Conservation (phyloP, 2,113 vertebrate species). For the Caloenas nicobarica region DNA sequence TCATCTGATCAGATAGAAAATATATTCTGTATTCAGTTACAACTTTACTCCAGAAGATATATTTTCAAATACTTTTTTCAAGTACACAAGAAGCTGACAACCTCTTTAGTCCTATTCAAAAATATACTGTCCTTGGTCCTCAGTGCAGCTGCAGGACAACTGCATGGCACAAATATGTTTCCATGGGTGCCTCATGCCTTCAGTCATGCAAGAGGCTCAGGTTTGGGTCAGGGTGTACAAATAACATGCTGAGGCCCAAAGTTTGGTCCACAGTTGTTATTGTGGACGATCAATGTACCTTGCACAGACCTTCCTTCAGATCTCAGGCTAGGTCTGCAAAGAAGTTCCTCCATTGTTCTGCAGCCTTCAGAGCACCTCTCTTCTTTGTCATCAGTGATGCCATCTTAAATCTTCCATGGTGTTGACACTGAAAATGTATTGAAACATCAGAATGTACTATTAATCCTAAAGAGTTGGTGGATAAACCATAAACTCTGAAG, state of each 20-base stretch:
- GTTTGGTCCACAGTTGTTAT: not conserved
- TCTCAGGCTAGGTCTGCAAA: not conserved
- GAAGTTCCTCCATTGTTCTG: not conserved
- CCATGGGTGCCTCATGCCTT: not conserved
- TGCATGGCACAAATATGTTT: not conserved
- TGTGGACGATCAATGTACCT: fast-evolving
- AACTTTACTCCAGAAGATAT: not conserved
- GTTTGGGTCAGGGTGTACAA: not conserved
- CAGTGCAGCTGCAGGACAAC: not conserved
- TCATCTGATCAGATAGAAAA: not conserved
- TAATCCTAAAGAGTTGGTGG: not conserved
- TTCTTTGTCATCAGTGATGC: not conserved
- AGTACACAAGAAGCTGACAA: not conserved
- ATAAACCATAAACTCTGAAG: not conserved
- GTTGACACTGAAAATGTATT: not conserved
- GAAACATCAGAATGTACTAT: not conserved
- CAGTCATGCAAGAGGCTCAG: not conserved
- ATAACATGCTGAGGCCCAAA: not conserved
- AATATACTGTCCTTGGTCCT: not conserved
- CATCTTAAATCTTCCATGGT: not conserved
- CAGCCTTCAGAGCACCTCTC: not conserved
- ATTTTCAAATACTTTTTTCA: not conserved
- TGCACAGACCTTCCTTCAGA: not conserved
- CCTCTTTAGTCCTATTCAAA: not conserved
- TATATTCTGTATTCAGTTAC: not conserved